Evolutionary conservation across 2,888 invertebrate species (phyloP).

Genomic region (Ditylenchus weischeri): DNA sequence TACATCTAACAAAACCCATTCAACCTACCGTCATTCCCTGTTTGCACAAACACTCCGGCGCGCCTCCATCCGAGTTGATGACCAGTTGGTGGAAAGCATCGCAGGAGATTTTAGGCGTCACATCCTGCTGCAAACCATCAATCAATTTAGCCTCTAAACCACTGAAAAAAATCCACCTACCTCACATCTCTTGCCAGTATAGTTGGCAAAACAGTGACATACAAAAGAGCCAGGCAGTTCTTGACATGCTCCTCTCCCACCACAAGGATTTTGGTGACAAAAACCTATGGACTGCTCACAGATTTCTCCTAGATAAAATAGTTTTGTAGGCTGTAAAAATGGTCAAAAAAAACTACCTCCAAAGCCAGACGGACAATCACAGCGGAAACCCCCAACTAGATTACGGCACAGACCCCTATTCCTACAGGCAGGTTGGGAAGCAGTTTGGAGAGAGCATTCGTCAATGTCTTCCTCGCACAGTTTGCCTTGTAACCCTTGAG

Average conservation of each 20-base stretch:
- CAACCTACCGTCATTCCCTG: conserved; percentile 31
- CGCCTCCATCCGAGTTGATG: background rate
- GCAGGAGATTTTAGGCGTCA: conserved; percentile 15
- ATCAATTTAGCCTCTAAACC: background rate
- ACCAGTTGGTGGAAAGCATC: background rate
- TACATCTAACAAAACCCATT: too few relatives aligned
- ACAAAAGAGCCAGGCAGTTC: conserved; percentile 24
- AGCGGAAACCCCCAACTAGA: conserved; percentile 73
- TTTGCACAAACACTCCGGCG: conserved; percentile 34
- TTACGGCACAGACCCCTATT: conserved; percentile 95
- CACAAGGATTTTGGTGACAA: conserved; percentile 32
- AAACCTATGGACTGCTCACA: conserved; percentile 36
- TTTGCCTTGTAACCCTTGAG: conserved; percentile 76
- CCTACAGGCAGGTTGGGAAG: conserved; percentile 72
- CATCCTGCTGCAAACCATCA: background rate
- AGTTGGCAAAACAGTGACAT: conserved; percentile 31
- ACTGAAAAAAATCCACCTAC: conserved; percentile 4
- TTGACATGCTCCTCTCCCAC: conserved; percentile 26
- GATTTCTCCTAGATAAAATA: conserved; percentile 24
- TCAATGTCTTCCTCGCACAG: conserved; percentile 84
- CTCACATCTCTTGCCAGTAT: conserved; percentile 31
- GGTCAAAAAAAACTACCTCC: conserved; percentile 67
- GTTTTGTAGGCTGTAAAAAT: background rate
- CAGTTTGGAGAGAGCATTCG: conserved; percentile 71
- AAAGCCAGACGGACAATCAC: conserved; percentile 39